Evolutionary conservation across 1,140 invertebrate species (phyloP).

Genomic region (Diprion similis): DNA sequence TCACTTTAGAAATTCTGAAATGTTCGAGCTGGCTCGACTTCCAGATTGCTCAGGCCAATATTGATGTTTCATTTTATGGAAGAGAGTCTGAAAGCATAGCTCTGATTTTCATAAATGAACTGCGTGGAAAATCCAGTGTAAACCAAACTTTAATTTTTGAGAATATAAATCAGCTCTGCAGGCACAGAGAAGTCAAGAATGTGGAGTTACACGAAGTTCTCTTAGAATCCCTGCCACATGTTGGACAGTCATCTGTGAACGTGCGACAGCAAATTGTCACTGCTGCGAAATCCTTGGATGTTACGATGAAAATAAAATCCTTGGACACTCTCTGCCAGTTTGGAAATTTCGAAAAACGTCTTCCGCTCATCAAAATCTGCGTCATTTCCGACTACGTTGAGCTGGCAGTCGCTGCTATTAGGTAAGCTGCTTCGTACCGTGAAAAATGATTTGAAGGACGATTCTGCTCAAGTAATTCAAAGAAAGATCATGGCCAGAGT

Average conservation of each 20-base stretch:
- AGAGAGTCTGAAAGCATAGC: neutral
- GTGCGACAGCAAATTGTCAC: neutral
- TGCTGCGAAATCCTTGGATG: constrained; percentile 26
- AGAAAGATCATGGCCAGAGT: too few species aligned
- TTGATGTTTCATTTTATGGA: neutral
- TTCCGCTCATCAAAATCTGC: constrained; percentile 41
- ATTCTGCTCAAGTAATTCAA: too few species aligned
- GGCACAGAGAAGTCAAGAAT: neutral
- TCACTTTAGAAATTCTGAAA: neutral
- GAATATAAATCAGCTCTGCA: neutral
- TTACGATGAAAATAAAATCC: constrained; percentile 42
- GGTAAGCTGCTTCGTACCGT: constrained; percentile 36
- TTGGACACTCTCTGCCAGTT: constrained; percentile 40
- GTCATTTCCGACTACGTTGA: constrained; percentile 33
- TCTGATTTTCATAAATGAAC: neutral
- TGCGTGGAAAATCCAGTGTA: neutral
- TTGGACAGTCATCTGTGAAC: neutral
- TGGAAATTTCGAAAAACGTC: constrained; percentile 35
- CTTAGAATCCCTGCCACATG: neutral
- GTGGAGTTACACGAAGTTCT: neutral
- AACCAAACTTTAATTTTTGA: neutral
- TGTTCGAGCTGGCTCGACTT: neutral
- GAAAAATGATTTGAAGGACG: neutral
- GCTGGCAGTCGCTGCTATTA: constrained; percentile 38
- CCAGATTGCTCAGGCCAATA: neutral